A percentile compares a stretch with the other conserved stretches of the same genome.
phyloP scores from a whole-genome alignment of 2,888 invertebrate species.

The Athalia circularis region DNA sequence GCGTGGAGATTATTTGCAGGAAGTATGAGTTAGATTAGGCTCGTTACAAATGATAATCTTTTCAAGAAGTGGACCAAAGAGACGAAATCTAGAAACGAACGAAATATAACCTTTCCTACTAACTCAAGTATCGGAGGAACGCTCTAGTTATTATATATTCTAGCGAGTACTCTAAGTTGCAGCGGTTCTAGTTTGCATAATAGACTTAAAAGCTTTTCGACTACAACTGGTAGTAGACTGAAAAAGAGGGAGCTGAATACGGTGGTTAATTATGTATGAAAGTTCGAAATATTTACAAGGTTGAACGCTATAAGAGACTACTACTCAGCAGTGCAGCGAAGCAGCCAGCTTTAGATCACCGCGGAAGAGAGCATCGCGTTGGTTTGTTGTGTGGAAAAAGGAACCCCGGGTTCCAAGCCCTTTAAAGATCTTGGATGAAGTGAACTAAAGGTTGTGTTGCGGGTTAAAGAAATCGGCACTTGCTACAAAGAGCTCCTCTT shows the following conservation, averaged over 20 bases:
- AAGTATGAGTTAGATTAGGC: constrained; percentile 23
- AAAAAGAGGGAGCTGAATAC: constrained; percentile 12
- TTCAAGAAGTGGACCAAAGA: background rate
- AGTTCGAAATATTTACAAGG: constrained; percentile 29
- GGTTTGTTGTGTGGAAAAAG: constrained; percentile 14
- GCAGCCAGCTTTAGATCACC: background rate
- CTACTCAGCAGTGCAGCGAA: background rate
- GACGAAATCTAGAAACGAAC: background rate
- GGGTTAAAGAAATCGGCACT: constrained; percentile 45
- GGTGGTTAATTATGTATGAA: constrained; percentile 27
- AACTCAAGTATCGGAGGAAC: constrained; percentile 15
- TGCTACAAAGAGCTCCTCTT: constrained; percentile 55
- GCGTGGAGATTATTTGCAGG: constrained; percentile 1
- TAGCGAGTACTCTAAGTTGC: background rate
- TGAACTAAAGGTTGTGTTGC: constrained; percentile 6
- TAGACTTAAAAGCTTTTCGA: constrained; percentile 34
- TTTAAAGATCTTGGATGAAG: constrained; percentile 28
- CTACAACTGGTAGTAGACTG: background rate
- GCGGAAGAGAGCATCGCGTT: constrained; percentile 24
- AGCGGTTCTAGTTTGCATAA: constrained; percentile 34
- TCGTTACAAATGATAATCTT: constrained; percentile 26
- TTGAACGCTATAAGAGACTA: background rate
- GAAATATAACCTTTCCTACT: background rate
- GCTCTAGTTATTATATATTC: constrained; percentile 13
- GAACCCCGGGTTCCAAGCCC: background rate